Percentiles rank a stretch among this genome's conserved stretches.
Conservation (phyloP, 2,113 vertebrate species). For the Nematolebias whitei region DNA sequence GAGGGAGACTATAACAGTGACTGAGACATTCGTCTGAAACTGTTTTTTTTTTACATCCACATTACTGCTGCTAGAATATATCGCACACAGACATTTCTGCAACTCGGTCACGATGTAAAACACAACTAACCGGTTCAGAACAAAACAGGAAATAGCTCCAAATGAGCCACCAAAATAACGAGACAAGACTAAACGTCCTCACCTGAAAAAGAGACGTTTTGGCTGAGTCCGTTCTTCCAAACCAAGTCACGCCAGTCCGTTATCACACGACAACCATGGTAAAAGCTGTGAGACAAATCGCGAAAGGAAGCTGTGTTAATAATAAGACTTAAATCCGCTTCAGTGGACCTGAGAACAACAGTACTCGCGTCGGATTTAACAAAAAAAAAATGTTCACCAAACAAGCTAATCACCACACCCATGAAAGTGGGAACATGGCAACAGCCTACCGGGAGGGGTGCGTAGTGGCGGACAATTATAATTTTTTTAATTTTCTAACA, state of each 20-base stretch:
- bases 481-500: background rate
- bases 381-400: constrained; percentile 65
- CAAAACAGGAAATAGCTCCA: constrained; percentile 53
- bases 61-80: background rate
- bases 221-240: constrained; percentile 44
- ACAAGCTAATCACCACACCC: constrained; percentile 84
- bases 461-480: fast-evolving
- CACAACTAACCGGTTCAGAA: background rate
- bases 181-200: constrained; percentile 55
- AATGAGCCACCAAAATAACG: constrained; percentile 46
- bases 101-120: background rate
- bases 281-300: constrained; percentile 36
- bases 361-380: constrained; percentile 61
- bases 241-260: constrained; percentile 43
- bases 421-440: constrained; percentile 85
- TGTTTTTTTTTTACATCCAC: constrained; percentile 36
- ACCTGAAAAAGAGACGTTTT: constrained; percentile 73
- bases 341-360: constrained; percentile 35
- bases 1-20: constrained; percentile 14
- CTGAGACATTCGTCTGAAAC: constrained; percentile 23
- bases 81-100: background rate
- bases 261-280: constrained; percentile 73
- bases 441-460: constrained; percentile 73
- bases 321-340: constrained; percentile 52
- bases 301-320: constrained; percentile 38